Conservation (phyloP, 2,888 invertebrate genomes). For the Osedax fenrisi region DNA sequence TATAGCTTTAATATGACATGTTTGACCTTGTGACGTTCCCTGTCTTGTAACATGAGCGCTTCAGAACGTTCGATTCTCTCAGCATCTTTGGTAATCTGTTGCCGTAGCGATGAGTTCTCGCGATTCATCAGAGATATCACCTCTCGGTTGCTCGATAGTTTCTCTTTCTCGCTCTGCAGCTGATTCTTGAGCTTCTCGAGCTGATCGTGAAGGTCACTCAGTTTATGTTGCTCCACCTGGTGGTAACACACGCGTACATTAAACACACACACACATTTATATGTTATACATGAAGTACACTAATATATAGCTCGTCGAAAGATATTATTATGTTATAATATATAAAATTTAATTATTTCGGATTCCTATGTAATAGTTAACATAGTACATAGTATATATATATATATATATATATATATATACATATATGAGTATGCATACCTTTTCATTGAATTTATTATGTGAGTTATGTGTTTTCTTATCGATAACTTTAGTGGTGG, state of each 20-base stretch:
- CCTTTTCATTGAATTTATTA: background rate
- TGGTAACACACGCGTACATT: background rate
- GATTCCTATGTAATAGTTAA: too few relatives aligned
- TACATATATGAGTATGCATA: too few relatives aligned
- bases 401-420: too few relatives aligned
- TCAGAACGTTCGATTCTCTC: background rate
- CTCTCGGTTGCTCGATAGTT: background rate
- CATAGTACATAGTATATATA: too few relatives aligned
- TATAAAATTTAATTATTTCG: background rate
- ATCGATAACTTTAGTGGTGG: background rate
- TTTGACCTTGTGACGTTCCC: background rate
- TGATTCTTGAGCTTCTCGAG: background rate
- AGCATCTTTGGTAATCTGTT: background rate
- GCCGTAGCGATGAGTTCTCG: background rate
- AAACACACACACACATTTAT: background rate
- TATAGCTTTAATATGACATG: too few relatives aligned
- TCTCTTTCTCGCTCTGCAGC: background rate
- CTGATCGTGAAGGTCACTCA: background rate
- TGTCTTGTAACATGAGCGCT: background rate
- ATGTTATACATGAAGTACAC: background rate
- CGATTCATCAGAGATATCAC: background rate
- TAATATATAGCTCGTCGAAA: too few relatives aligned
- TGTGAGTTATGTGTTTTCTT: background rate
- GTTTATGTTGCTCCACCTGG: background rate
- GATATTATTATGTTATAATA: too few relatives aligned